Conservation (phyloP, 2,113 vertebrate species). For the Mixornis gularis region DNA sequence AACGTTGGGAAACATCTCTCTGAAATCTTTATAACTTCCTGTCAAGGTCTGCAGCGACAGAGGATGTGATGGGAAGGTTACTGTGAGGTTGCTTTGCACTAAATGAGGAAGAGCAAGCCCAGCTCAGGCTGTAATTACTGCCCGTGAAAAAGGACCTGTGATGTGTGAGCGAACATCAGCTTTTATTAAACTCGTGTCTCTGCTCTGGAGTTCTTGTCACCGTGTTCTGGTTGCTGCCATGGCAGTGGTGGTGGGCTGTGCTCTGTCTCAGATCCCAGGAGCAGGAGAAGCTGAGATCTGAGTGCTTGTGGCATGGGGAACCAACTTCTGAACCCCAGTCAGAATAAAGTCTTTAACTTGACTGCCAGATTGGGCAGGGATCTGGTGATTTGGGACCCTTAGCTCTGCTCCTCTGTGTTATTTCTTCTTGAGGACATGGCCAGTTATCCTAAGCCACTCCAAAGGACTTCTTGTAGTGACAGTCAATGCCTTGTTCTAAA, state of each 20-base stretch:
- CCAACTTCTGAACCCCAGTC: not conserved
- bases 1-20: not conserved
- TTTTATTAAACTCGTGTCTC: accelerated
- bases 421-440: not conserved
- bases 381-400: not conserved
- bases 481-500: not conserved
- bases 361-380: not conserved
- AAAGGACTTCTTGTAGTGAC: not conserved
- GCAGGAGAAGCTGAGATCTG: not conserved
- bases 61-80: not conserved
- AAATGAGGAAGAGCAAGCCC: not conserved
- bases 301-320: accelerated
- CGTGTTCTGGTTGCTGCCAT: too few relatives aligned
- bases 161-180: not conserved
- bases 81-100: not conserved
- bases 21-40: not conserved
- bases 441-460: not conserved
- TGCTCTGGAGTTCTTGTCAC: not conserved
- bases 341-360: not conserved
- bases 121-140: not conserved
- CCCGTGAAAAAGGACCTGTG: not conserved
- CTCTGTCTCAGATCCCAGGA: not conserved
- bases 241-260: not conserved
- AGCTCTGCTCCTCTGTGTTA: not conserved
- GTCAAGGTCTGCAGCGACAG: not conserved